These are phyloP conservation scores for Cecidostiba fungosa DNA, from an alignment of 2,888 invertebrate genomes.

Conservation along the genomic window DNA sequence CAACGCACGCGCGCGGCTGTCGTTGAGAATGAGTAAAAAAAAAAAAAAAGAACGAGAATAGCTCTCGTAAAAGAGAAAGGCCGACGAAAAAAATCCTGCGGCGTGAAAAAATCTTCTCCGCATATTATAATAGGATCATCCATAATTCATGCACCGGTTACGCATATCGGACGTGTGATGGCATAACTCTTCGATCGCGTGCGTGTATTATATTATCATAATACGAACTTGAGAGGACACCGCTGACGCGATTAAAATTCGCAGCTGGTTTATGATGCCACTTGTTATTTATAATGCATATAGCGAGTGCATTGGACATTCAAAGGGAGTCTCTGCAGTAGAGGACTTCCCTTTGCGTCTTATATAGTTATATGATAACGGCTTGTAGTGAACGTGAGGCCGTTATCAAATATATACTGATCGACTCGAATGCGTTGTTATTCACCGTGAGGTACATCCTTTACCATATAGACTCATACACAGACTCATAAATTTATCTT, in stretches of 20 bases:
- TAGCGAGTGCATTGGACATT: background rate
- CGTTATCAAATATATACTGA: too few relatives aligned
- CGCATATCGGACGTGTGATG: background rate
- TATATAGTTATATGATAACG: background rate
- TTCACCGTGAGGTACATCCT: too few relatives aligned
- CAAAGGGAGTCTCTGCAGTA: background rate
- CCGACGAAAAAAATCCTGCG: background rate
- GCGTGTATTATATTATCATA: background rate
- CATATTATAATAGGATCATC: background rate
- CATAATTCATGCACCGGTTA: slow-evolving; percentile 35
- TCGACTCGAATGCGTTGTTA: too few relatives aligned
- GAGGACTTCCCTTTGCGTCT: background rate
- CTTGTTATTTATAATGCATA: background rate
- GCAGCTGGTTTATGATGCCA: background rate
- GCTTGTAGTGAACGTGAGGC: background rate
- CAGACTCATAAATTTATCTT: background rate
- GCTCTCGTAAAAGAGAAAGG: slow-evolving; percentile 33
- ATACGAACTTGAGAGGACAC: background rate
- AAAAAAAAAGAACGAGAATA: background rate
- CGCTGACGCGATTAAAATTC: slow-evolving; percentile 6
- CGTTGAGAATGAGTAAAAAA: background rate
- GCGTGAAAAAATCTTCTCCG: background rate
- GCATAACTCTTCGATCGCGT: background rate
- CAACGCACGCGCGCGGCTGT: background rate
- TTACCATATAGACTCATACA: too few relatives aligned